These are phyloP conservation scores for Toxotes chatareus DNA, from an alignment of 2,113 vertebrate genomes.

Conservation along the genomic window DNA sequence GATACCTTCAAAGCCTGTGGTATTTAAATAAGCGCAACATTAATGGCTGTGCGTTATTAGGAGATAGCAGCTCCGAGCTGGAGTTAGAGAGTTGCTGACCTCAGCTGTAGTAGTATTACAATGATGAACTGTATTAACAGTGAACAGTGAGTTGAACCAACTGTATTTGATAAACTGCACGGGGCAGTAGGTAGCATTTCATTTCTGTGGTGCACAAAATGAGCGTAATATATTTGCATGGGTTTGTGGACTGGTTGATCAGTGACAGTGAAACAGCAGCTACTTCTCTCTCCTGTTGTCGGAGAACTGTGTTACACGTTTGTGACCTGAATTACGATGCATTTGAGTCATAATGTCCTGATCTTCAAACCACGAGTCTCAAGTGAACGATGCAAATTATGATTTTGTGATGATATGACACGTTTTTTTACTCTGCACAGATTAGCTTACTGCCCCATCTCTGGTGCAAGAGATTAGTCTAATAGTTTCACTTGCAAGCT, in stretches of 20 bases:
- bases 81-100: neutral
- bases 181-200: neutral
- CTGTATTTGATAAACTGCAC: neutral
- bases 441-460: constrained; percentile 13
- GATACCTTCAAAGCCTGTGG: neutral
- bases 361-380: neutral
- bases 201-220: neutral
- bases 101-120: neutral
- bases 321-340: neutral
- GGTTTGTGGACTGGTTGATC: neutral
- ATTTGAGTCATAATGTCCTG: neutral
- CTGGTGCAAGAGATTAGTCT: neutral
- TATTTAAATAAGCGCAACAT: neutral
- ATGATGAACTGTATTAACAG: neutral
- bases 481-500: neutral
- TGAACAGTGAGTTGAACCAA: neutral
- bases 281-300: neutral
- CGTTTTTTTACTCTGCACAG: neutral
- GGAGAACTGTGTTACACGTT: neutral
- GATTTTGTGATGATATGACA: constrained; percentile 10
- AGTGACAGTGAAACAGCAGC: neutral
- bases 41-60: neutral
- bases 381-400: neutral
- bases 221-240: neutral
- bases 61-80: neutral